Evolutionary conservation across 2,113 vertebrate species (phyloP).

Genomic region (Antechinus flavipes): DNA sequence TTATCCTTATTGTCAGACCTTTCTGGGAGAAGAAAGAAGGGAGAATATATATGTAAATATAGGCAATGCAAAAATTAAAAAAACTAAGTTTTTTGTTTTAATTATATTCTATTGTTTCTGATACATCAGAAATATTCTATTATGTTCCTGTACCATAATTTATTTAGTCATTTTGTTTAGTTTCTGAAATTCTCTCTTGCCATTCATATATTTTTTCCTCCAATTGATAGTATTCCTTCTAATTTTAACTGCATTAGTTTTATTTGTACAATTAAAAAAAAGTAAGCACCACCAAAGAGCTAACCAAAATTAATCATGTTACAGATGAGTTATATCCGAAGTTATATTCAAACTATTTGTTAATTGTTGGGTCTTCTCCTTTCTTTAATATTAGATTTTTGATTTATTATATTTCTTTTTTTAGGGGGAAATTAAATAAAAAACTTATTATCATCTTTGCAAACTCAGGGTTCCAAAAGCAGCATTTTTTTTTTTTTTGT

Average conservation of each 20-base stretch:
- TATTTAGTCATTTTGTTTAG: background rate
- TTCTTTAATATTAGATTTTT: conserved; percentile 42
- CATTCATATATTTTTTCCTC: background rate
- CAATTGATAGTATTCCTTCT: too few relatives aligned
- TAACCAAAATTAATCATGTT: conserved; percentile 4
- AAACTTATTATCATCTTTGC: background rate
- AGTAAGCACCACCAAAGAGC: background rate
- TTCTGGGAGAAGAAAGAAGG: background rate
- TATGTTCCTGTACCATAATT: background rate
- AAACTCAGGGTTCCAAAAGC: conserved; percentile 22
- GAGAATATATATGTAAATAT: background rate
- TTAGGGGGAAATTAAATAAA: conserved; percentile 27
- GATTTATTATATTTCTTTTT: background rate
- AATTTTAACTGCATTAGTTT: too few relatives aligned
- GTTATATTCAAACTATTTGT: conserved; percentile 7
- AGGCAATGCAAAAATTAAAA: background rate
- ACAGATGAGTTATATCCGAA: background rate
- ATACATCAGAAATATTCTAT: background rate
- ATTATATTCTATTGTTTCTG: background rate
- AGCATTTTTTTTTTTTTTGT: background rate
- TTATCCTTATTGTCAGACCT: background rate
- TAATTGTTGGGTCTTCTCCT: background rate
- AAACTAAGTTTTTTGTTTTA: background rate
- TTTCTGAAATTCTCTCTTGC: background rate
- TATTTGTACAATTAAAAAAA: too few relatives aligned